These are phyloP conservation scores for Mobula birostris DNA, from an alignment of 2,113 vertebrate species.

Conservation along the genomic window DNA sequence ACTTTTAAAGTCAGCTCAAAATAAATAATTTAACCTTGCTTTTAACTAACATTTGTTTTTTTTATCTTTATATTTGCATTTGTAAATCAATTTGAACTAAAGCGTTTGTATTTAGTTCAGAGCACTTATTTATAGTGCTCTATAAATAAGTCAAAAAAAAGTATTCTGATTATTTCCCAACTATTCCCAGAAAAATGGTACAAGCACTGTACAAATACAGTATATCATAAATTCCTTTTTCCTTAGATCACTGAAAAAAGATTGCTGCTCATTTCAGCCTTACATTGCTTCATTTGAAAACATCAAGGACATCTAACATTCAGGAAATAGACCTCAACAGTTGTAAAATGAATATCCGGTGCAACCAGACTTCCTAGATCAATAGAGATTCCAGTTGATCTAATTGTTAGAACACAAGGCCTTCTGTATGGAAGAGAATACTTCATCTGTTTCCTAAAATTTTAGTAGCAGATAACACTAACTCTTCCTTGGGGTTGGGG, in stretches of 20 bases:
- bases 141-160: too few species aligned
- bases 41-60: too few species aligned
- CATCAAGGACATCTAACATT: not conserved
- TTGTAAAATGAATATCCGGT: not conserved
- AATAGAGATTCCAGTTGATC: not conserved
- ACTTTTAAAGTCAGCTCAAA: too few species aligned
- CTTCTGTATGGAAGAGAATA: not conserved
- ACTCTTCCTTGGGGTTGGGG: not conserved
- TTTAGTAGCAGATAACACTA: not conserved
- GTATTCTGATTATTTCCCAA: not conserved
- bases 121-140: too few species aligned
- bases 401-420: not conserved
- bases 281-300: not conserved
- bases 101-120: not conserved
- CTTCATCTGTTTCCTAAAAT: not conserved
- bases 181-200: not conserved
- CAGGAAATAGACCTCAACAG: not conserved
- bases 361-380: not conserved
- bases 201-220: not conserved
- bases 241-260: not conserved
- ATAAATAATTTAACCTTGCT: too few species aligned
- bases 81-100: too few species aligned
- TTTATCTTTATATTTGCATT: too few species aligned
- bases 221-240: not conserved
- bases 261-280: not conserved